Conservation (phyloP, 2,888 invertebrate genomes). For the Miltochrista miniata region DNA sequence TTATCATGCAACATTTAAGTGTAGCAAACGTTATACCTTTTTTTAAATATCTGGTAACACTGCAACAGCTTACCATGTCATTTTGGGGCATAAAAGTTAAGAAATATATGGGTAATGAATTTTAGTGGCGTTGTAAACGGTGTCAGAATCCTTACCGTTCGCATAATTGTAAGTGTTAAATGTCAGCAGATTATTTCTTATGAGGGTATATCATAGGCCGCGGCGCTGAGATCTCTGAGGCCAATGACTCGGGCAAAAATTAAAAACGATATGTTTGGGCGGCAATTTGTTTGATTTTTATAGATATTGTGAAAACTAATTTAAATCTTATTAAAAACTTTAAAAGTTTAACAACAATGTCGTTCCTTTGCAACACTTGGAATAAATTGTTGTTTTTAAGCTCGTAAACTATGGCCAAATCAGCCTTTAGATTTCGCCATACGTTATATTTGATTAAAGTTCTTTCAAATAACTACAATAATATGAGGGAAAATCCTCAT, state of each 20-base stretch:
- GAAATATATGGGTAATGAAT: slow-evolving; percentile 25
- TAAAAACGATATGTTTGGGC: neutral
- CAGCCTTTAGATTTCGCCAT: no score
- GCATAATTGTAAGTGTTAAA: slow-evolving; percentile 32
- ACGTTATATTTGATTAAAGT: no score
- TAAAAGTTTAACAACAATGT: neutral
- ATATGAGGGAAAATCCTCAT: no score
- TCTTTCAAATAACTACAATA: no score
- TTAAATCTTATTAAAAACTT: neutral
- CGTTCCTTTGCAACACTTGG: neutral
- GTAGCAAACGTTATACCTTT: neutral
- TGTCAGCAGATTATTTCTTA: slow-evolving; percentile 27
- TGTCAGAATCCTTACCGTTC: slow-evolving; percentile 9
- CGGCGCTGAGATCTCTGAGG: slow-evolving; percentile 1
- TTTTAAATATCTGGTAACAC: slow-evolving; percentile 22
- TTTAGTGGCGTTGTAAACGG: slow-evolving; percentile 30
- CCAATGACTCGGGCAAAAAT: slow-evolving; percentile 19
- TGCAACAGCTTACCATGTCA: slow-evolving; percentile 15
- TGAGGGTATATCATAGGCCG: slow-evolving; percentile 19
- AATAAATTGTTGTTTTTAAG: no score
- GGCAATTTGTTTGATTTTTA: slow-evolving; percentile 1
- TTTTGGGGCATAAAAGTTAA: slow-evolving; percentile 22
- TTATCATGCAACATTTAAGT: neutral
- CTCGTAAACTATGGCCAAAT: no score
- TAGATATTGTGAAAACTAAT: neutral